Base-by-base conservation (phyloP, 2,797 vertebrate genomes). In the Molossus alvarezi region DNA sequence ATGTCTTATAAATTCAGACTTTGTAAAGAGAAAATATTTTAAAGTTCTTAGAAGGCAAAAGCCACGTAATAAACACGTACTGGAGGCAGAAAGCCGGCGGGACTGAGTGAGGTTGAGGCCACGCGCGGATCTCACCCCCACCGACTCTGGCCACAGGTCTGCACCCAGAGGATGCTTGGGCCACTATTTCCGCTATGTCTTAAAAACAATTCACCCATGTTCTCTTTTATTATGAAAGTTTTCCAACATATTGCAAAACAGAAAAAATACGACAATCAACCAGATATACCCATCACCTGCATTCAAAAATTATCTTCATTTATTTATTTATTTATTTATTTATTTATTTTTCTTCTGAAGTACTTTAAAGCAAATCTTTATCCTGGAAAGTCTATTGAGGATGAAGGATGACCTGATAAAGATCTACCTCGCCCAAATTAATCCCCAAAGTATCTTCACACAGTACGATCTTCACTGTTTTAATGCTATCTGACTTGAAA, bases 1-100 rank as follows among this genome's bases (percentile, higher is more conserved):
- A 9, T 83, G 45, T 20, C 53, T 94, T 87, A 55, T 94, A 93
- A 97, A 95, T 89, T 3, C 41, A 37, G 10, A 48, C 20, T 88
- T 83, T 95, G 64, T 94, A 96, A 97, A 90, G 27, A 77, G 5
- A 2, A 95, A 48, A 60, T 27, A 55, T 76, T 83, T 87, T 45
- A 14, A 85, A 83, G 48, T 93, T 95, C 83, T 88, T 64, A 37
- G n/a, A 92, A 83, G 69, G 75, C 41, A 90, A 80, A 77, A 67
- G 60, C 37, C 71, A 21, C 25, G 65, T 18, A 92, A 81, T 64
- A 93, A 91, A 95, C 65, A 84, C 71, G 90, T 77, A 57, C 23
- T 60, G 55, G 17, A n/a, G 3, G 84, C 15, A 87, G 79, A 76
- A 84, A 89, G 76, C 33, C 15, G 0, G 11, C 8, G 23, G 48